These are phyloP conservation scores for Plebejus melissa DNA, from an alignment of 2,888 invertebrate genomes.

Conservation along the genomic window DNA sequence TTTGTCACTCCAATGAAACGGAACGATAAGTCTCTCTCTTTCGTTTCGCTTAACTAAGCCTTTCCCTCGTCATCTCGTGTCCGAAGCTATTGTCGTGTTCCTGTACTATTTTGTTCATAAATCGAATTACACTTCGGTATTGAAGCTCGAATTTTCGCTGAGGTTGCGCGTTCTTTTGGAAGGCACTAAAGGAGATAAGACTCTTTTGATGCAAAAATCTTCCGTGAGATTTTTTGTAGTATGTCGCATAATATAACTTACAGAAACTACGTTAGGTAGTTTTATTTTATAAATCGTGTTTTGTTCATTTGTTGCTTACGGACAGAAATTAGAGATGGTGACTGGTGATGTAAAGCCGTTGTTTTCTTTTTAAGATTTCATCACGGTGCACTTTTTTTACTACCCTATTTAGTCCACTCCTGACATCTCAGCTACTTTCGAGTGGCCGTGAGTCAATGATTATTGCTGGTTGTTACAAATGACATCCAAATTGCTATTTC, in stretches of 20 bases:
- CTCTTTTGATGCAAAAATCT: neutral
- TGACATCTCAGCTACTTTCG: neutral
- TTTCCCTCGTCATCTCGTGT: neutral
- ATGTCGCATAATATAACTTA: neutral
- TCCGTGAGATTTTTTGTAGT: neutral
- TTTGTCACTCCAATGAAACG: neutral
- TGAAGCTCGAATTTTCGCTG: neutral
- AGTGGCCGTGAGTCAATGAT: neutral
- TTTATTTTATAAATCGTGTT: neutral
- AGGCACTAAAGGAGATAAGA: neutral
- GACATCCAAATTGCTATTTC: neutral
- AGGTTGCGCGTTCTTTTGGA: neutral
- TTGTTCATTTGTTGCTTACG: neutral
- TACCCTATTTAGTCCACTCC: too few relatives aligned
- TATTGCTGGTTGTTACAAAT: too few relatives aligned
- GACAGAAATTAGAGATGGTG: too few relatives aligned
- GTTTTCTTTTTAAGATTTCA: neutral
- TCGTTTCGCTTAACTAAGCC: constrained; percentile 1
- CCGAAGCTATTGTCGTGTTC: neutral
- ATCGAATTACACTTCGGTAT: neutral
- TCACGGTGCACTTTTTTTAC: neutral
- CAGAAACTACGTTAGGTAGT: neutral
- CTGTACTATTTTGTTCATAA: constrained; percentile 11
- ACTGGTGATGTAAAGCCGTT: neutral
- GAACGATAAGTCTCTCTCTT: constrained; percentile 9